Evolutionary conservation across 2,113 vertebrate species (phyloP).

Genomic region (Polypterus senegalus): DNA sequence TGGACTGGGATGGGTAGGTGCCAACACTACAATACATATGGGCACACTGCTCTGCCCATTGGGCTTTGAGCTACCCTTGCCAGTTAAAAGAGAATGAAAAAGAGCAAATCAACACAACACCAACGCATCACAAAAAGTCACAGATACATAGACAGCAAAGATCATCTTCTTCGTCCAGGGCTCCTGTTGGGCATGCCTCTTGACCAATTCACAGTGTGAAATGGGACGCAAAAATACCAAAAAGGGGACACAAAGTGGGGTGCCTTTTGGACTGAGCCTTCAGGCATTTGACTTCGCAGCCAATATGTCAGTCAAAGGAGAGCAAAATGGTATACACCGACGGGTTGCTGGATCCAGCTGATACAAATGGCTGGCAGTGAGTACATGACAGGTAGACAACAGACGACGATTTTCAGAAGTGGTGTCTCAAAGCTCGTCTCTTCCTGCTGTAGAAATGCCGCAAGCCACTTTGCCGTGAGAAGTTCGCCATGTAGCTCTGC

Average conservation of each 20-base stretch:
- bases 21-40: no score
- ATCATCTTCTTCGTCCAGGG: constrained; percentile 14
- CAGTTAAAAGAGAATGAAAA: constrained; percentile 9
- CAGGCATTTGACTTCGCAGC: constrained; percentile 28
- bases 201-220: constrained; percentile 50
- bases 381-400: constrained; percentile 38
- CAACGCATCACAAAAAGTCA: background rate
- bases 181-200: constrained; percentile 15
- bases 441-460: constrained; percentile 97
- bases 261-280: constrained; percentile 24
- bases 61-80: constrained; percentile 9
- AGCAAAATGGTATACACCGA: constrained; percentile 23
- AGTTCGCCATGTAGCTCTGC: constrained; percentile 99
- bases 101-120: background rate
- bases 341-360: constrained; percentile 36
- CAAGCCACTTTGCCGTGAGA: constrained; percentile 89
- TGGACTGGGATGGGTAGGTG: no score
- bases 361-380: constrained; percentile 25
- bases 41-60: no score
- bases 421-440: constrained; percentile 81
- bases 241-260: constrained; percentile 34
- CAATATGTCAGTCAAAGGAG: constrained; percentile 25
- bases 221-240: constrained; percentile 31
- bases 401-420: constrained; percentile 59
- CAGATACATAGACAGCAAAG: background rate